These are phyloP conservation scores for Pelodiscus sinensis DNA, from an alignment of 2,113 vertebrate genomes.

Conservation along the genomic window DNA sequence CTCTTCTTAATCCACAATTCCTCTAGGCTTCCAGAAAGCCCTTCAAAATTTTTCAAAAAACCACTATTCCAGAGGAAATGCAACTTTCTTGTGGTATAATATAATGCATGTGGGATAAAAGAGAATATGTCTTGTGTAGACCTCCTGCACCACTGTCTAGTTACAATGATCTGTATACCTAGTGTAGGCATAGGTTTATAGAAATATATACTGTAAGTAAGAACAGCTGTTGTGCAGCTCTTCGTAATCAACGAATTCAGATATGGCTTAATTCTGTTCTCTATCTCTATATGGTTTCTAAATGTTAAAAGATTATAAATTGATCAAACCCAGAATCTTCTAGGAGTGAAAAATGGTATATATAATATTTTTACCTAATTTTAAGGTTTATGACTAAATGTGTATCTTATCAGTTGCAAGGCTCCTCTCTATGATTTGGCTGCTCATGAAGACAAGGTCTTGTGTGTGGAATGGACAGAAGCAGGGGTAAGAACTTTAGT, in stretches of 20 bases:
- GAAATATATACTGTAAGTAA: not conserved
- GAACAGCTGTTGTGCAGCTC: not conserved
- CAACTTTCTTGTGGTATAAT: not conserved
- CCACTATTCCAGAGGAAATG: not conserved
- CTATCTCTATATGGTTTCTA: not conserved
- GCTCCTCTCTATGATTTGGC: conserved; percentile 95
- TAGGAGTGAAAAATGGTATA: not conserved
- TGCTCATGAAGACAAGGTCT: conserved; percentile 97
- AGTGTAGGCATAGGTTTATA: not conserved
- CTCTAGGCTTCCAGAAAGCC: not conserved
- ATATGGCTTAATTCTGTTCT: not conserved
- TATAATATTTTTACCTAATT: not conserved
- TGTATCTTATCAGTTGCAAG: conserved; percentile 85
- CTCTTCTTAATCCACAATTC: not conserved
- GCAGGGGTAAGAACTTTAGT: conserved; percentile 84
- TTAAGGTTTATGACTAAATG: not conserved
- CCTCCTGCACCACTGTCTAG: not conserved
- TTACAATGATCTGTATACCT: not conserved
- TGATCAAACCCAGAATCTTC: not conserved
- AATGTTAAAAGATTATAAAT: not conserved
- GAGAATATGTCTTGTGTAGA: not conserved
- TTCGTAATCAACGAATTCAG: not conserved
- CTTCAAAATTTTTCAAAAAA: not conserved
- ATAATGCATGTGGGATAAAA: not conserved
- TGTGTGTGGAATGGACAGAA: conserved; percentile 97